Evolutionary conservation across 2,113 vertebrate species (phyloP).

Genomic region (Ictalurus punctatus): DNA sequence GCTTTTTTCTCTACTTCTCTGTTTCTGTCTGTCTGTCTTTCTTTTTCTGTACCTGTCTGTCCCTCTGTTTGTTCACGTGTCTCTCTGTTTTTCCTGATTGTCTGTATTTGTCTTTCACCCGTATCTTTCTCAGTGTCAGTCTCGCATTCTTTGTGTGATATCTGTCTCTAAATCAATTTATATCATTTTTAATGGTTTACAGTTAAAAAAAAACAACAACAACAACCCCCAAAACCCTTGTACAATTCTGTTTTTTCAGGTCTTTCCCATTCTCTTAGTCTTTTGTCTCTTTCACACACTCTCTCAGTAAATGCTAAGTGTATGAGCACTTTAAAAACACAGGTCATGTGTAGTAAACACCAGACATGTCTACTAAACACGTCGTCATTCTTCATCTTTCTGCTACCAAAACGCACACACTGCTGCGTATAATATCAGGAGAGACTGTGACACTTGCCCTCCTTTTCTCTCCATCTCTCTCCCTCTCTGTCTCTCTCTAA

Average conservation of each 20-base stretch:
- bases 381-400: slow-evolving; percentile 50
- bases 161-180: background rate
- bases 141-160: background rate
- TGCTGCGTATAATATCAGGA: slow-evolving; percentile 61
- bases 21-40: background rate
- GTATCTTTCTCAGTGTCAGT: background rate
- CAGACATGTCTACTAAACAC: slow-evolving; percentile 66
- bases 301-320: slow-evolving; percentile 13
- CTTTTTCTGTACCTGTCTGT: background rate
- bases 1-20: background rate
- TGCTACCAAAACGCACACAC: slow-evolving; percentile 51
- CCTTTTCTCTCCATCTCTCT: slow-evolving; percentile 47
- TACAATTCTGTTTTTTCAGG: background rate
- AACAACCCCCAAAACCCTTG: no score
- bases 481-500: slow-evolving; percentile 53
- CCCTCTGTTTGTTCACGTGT: background rate
- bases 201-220: background rate
- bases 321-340: slow-evolving; percentile 59
- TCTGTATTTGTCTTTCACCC: background rate
- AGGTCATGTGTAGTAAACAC: slow-evolving; percentile 62
- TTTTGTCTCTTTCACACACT: slow-evolving; percentile 52
- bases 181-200: background rate
- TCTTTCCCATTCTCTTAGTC: slow-evolving; percentile 2
- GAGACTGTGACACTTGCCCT: slow-evolving; percentile 55
- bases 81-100: background rate